Evolutionary conservation across 2,888 invertebrate species (phyloP).

Genomic region (Ecliptopera silaceata): DNA sequence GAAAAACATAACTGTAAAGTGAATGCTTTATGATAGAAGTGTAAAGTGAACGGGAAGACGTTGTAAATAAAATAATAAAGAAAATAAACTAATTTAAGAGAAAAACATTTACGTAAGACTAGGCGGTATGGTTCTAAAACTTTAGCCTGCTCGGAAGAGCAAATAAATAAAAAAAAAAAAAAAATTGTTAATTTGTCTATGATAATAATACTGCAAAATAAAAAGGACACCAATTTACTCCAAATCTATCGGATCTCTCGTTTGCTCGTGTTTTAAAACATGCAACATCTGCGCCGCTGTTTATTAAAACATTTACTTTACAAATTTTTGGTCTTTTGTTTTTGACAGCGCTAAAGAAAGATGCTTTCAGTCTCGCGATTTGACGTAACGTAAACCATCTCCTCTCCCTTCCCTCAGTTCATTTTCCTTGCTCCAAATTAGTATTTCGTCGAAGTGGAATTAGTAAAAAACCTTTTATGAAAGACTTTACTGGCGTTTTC

Average conservation of each 20-base stretch:
- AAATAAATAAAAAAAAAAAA: no score
- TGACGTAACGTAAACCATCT: constrained; percentile 71
- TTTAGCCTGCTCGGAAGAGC: no score
- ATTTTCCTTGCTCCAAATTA: constrained; percentile 57
- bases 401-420: constrained; percentile 44
- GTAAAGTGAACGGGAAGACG: no score
- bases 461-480: constrained; percentile 66
- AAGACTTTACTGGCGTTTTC: constrained; percentile 62
- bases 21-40: no score
- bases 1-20: no score
- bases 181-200: constrained; percentile 61
- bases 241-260: constrained; percentile 47
- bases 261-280: constrained; percentile 33
- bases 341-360: constrained; percentile 54
- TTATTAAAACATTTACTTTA: neutral
- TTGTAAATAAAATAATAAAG: no score
- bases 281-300: constrained; percentile 39
- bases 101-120: no score
- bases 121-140: no score
- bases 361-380: constrained; percentile 70
- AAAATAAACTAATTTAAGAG: no score
- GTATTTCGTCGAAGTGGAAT: constrained; percentile 60
- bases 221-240: constrained; percentile 17
- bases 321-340: constrained; percentile 3
- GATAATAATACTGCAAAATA: constrained; percentile 34